Conservation (phyloP, 2,113 vertebrate species). For the Bubo blakistoni region DNA sequence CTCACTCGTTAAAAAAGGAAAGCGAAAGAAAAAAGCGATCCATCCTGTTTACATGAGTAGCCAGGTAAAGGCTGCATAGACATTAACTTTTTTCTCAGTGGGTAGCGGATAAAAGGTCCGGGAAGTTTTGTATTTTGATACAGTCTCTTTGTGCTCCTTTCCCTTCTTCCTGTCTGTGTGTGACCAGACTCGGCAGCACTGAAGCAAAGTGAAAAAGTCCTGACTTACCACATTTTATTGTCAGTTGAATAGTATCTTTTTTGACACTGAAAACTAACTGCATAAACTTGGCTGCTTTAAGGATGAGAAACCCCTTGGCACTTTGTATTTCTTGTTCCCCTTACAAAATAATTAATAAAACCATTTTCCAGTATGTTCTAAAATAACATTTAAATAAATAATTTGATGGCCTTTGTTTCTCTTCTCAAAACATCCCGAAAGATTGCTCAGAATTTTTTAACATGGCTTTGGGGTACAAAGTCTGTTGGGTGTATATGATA, state of each 20-base stretch:
- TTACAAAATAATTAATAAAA: not conserved
- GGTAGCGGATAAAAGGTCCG: rapidly evolving
- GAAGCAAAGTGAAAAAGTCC: not conserved
- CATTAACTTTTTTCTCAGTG: too few relatives aligned
- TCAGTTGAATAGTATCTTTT: not conserved
- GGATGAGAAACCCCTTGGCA: not conserved
- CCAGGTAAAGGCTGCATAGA: rapidly evolving
- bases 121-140: not conserved
- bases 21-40: not conserved
- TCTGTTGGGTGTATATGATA: rapidly evolving
- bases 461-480: not conserved
- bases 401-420: not conserved
- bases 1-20: not conserved
- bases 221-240: rapidly evolving
- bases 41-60: rapidly evolving
- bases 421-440: not conserved
- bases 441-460: too few relatives aligned
- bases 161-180: not conserved
- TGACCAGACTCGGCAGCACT: not conserved
- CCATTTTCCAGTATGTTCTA: not conserved
- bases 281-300: not conserved
- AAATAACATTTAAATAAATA: not conserved
- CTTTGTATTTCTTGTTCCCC: not conserved
- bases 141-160: rapidly evolving
- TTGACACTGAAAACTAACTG: not conserved